Percentiles rank a stretch among this genome's conserved stretches.
Evolutionary conservation across 2,113 vertebrate genomes (phyloP).

Genomic region (Eulemur macaco): DNA sequence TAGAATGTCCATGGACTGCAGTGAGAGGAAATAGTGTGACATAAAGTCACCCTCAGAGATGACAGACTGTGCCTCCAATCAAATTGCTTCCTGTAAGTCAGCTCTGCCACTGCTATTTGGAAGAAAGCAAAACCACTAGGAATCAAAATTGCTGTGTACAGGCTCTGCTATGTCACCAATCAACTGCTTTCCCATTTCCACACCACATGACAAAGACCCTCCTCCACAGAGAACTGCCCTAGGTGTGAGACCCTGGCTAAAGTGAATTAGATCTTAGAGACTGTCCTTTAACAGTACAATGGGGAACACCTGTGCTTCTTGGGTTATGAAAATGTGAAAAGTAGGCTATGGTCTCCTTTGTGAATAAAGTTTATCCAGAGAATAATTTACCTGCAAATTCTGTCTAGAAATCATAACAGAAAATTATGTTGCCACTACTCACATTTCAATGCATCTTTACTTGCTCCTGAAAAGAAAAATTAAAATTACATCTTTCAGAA

Average conservation of each 20-base stretch:
- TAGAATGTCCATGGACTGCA: background rate
- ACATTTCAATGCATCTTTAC: slow-evolving; percentile 4
- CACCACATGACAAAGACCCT: background rate
- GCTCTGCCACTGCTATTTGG: background rate
- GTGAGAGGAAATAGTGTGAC: background rate
- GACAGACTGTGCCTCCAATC: background rate
- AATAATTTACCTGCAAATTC: background rate
- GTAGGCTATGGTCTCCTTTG: background rate
- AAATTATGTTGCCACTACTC: slow-evolving; percentile 2
- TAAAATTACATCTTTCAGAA: slow-evolving; percentile 35
- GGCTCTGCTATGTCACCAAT: background rate
- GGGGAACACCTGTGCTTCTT: background rate
- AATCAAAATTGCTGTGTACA: background rate
- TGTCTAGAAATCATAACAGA: background rate
- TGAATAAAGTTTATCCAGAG: slow-evolving; percentile 19
- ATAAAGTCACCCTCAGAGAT: background rate
- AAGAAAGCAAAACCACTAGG: background rate
- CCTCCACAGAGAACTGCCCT: background rate
- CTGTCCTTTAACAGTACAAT: background rate
- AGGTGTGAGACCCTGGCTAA: background rate
- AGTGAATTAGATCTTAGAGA: background rate
- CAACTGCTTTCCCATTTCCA: background rate
- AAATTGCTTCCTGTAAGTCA: background rate
- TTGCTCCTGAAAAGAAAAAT: background rate
- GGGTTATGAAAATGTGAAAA: background rate